Conservation (phyloP, 2,113 vertebrate genomes). For the Sapayoa aenigma region DNA sequence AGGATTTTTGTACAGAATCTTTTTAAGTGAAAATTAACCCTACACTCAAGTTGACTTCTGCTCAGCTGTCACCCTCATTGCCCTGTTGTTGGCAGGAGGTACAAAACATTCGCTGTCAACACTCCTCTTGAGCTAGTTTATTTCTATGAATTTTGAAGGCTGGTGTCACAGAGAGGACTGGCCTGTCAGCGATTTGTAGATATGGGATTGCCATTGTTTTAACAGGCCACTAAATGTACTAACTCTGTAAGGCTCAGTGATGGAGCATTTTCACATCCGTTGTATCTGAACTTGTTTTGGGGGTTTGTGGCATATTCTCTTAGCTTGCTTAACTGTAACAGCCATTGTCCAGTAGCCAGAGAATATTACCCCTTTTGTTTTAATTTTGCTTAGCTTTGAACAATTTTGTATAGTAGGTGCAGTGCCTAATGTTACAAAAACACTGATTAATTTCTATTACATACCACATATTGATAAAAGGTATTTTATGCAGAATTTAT, state of each 20-base stretch:
- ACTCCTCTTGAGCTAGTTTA: background rate
- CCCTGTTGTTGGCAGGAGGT: accelerated
- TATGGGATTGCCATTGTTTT: background rate
- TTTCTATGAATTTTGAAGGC: background rate
- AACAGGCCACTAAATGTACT: background rate
- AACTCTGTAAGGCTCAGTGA: background rate
- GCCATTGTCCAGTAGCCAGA: background rate
- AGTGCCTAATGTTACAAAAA: background rate
- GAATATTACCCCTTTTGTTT: background rate
- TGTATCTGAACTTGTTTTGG: background rate
- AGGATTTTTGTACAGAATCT: background rate
- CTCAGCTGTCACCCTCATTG: background rate
- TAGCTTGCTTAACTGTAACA: background rate
- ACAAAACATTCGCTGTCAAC: background rate
- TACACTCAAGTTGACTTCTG: background rate
- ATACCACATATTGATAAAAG: background rate
- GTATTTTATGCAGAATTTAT: background rate
- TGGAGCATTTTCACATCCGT: background rate
- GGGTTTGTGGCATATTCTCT: background rate
- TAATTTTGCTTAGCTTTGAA: background rate
- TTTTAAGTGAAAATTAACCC: background rate
- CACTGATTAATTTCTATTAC: background rate
- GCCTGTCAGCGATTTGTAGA: background rate
- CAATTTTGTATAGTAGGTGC: background rate
- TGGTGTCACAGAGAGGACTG: background rate